Base-by-base conservation (phyloP, 2,113 vertebrate genomes). In the Gnathonemus echidnorhynchus region DNA sequence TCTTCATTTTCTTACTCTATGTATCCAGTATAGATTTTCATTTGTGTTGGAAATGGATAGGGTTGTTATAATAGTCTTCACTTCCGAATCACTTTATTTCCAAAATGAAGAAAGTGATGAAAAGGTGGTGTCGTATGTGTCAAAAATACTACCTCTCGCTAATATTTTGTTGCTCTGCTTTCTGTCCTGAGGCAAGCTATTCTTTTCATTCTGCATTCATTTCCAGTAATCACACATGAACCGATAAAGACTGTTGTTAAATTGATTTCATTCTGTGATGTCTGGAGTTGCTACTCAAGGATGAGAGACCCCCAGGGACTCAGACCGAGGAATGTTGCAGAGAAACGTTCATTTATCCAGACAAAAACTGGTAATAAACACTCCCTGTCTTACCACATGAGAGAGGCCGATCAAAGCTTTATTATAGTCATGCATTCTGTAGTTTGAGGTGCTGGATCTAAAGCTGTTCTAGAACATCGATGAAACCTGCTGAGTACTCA, bases 181-280 rank as follows among this genome's bases (percentile, higher is more conserved):
- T 90, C 45, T 62, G 87, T 90, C 87, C 42, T 9, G 11, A 58
- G 89, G n/a, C 86, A 88, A 86, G 93, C 94, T 93, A 93, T 94
- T 93, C 91, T 91, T 84, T 90, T 92, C 91, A 91, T 92, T 91
- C 94, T 92, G 91, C 91, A 89, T 93, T 94, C 92, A 94, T 94
- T 95, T 95, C 94, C 94, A 94, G 95, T 94, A 94, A 95, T 92
- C 92, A 94, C 93, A 93, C 92, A 93, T 93, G 93, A 96, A 95
- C 92, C 91, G 83, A 91, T 93, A 92, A 91, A 92, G 91, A 93
- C 93, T 94, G 94, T 93, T 94, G 93, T 94, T 94, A 92, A 92
- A 93, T 95, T 93, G 94, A 92, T 94, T 93, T 87, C 31, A 90
- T 93, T 88, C 62, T 92, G 90, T 90, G 92, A 92, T 91, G 91